Evolutionary conservation across 2,113 vertebrate genomes (phyloP).

Genomic region (Hipposideros armiger): DNA sequence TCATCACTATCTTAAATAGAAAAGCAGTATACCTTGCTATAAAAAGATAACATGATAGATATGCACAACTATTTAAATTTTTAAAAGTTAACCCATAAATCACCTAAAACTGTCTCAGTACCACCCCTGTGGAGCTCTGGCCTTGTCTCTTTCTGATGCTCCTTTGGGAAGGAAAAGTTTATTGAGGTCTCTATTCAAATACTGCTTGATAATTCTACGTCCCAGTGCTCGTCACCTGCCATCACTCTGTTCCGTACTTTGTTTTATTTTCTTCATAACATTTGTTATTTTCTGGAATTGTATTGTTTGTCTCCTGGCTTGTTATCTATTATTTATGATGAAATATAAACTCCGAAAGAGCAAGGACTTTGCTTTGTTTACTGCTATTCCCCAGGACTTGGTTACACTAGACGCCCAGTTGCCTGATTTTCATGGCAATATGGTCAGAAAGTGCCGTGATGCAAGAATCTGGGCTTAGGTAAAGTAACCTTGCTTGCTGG

Average conservation of each 20-base stretch:
- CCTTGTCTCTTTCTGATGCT: neutral
- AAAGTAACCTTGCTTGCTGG: neutral
- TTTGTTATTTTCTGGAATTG: neutral
- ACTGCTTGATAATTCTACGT: neutral
- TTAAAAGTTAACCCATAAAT: neutral
- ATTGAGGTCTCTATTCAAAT: neutral
- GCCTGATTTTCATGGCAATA: neutral
- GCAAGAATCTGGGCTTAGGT: neutral
- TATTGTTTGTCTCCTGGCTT: neutral
- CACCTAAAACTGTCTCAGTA: neutral
- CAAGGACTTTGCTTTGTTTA: neutral
- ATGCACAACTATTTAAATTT: neutral
- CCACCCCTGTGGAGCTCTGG: neutral
- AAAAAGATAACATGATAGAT: neutral
- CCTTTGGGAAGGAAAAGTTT: neutral
- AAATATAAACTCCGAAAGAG: neutral
- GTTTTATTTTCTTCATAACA: slow-evolving; percentile 1
- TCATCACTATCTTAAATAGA: slow-evolving; percentile 6
- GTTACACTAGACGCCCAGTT: too few relatives aligned
- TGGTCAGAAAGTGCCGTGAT: neutral
- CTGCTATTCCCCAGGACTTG: neutral
- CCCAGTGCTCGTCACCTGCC: neutral
- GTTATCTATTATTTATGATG: neutral
- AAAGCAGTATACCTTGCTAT: neutral
- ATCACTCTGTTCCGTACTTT: neutral